Evolutionary conservation across 2,113 vertebrate genomes (phyloP).

Genomic region (Megaceryle torquata): DNA sequence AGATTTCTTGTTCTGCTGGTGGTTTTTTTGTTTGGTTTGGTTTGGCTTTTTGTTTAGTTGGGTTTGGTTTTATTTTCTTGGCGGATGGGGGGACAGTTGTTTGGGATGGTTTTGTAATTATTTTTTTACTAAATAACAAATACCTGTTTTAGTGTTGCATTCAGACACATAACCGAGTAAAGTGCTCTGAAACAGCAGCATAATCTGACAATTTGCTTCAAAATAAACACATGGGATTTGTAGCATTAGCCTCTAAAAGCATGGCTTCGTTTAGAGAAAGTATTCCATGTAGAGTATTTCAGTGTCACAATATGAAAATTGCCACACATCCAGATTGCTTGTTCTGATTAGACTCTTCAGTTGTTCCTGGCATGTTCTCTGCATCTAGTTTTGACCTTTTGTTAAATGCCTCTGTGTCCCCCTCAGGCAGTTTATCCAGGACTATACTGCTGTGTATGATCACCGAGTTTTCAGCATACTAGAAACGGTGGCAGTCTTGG

Average conservation of each 20-base stretch:
- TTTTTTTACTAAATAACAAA: neutral
- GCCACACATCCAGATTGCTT: neutral
- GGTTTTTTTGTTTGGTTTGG: no score
- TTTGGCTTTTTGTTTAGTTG: no score
- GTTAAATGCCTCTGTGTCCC: conserved; percentile 13
- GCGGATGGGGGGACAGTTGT: no score
- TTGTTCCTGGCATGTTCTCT: conserved; percentile 6
- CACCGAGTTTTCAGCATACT: conserved; percentile 85
- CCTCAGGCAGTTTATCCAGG: conserved; percentile 88
- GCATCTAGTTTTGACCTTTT: conserved; percentile 4
- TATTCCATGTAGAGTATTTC: neutral
- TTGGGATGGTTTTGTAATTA: neutral
- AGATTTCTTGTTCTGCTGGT: neutral
- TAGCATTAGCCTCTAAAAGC: neutral
- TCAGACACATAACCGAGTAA: neutral
- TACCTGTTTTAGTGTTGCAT: neutral
- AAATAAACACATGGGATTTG: neutral
- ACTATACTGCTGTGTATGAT: conserved; percentile 82
- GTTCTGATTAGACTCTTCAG: neutral
- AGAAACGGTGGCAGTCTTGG: conserved; percentile 82
- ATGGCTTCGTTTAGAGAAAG: neutral
- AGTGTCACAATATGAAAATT: neutral
- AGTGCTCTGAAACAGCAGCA: neutral
- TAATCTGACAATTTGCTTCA: neutral
- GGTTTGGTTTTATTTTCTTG: no score